Conservation (phyloP, 2,888 invertebrate species). For the Lymantria dispar region DNA sequence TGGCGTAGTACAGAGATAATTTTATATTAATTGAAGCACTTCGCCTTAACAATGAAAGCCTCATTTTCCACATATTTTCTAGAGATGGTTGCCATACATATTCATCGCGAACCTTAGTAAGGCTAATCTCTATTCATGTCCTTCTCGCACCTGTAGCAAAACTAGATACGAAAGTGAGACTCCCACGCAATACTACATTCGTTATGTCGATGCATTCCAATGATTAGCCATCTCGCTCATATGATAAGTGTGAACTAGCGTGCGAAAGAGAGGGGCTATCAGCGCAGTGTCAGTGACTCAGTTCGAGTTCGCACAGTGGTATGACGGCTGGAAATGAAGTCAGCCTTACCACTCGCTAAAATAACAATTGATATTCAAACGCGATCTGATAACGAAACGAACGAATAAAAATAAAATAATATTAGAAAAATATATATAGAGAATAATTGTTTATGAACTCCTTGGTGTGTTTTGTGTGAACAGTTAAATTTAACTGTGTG, state of each 20-base stretch:
- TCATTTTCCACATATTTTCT: conserved; percentile 68
- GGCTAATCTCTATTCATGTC: conserved; percentile 46
- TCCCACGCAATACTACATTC: conserved; percentile 52
- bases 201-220: conserved; percentile 66
- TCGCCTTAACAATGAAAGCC: conserved; percentile 71
- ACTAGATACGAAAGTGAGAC: conserved; percentile 45
- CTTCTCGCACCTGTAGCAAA: conserved; percentile 41
- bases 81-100: conserved; percentile 57
- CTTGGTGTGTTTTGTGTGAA: conserved; percentile 38
- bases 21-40: conserved; percentile 10
- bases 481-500: conserved; percentile 15
- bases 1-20: no score
- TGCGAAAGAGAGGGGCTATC: conserved; percentile 52
- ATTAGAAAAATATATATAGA: conserved; percentile 39
- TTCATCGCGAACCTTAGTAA: conserved; percentile 61
- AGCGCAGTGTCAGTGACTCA: conserved; percentile 80
- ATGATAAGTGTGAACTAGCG: conserved; percentile 20
- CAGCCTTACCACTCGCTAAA: conserved; percentile 27
- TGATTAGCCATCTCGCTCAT: conserved; percentile 52
- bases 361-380: conserved; percentile 28
- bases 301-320: conserved; percentile 57
- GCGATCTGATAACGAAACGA: conserved; percentile 47
- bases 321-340: conserved; percentile 34
- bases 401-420: conserved; percentile 57
- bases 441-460: conserved; percentile 27